Evolutionary conservation across 2,113 vertebrate species (phyloP), one percentile per base, ranked within the genome.

Genomic region (Zosterops hypoxanthus): DNA sequence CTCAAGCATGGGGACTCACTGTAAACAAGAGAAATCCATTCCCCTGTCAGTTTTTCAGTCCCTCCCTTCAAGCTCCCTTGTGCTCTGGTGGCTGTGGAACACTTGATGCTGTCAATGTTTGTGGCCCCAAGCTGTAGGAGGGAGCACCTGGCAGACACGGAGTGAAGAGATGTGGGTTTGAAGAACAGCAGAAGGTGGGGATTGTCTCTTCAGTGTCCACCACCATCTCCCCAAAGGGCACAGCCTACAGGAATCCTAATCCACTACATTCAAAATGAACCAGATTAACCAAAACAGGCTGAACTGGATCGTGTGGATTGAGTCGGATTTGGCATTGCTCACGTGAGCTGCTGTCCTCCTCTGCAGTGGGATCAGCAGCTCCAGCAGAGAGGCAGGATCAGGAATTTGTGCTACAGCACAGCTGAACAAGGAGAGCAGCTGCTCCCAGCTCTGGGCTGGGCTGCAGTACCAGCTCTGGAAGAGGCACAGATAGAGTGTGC

Each of bases 11-110:
- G 49, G n/a, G 25, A 76, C 33, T 82, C 41, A 8, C 16, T 46
- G 55, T 11, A 76, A 92, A 85, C 36, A 44, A 46, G 49, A 75
- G 36, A 95, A 94, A 88, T 36, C 59, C 46, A 77, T 70, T 72
- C 73, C 50, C 49, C 77, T 68, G 1, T 18, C 72, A 66, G 78
- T 47, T 84, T 84, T 65, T 50, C 39, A 39, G 72, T 25, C 44
- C n/a, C 23, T 82, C 66, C 61, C n/a, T 87, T 60, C 42, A 36
- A 79, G 53, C 28, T 82, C 66, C 82, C 63, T 75, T 79, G 57
- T 75, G 61, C 89, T 71, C 12, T 57, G 56, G 66, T 29, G 66
- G 25, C 72, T 75, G 8, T 21, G 25, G 82, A 75, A 41, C 65
- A 68, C 64, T 50, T 52, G 56, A 56, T n/a, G 81, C 21, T 81